These are phyloP conservation scores for Lithodes maja DNA, from an alignment of 2,888 invertebrate genomes.

Conservation along the genomic window DNA sequence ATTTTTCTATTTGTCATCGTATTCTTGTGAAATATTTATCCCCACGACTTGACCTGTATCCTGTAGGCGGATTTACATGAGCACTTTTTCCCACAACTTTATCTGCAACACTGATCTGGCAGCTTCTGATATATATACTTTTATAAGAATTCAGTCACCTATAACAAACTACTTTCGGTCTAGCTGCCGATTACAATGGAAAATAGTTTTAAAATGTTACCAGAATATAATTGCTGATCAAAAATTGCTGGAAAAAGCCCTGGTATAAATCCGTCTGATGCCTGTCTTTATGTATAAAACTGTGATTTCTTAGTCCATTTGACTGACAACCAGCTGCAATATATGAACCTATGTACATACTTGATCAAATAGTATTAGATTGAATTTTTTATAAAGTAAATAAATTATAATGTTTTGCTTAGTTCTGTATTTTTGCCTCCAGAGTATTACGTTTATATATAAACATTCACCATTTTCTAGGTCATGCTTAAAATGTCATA, in stretches of 20 bases:
- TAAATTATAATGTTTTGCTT: conserved; percentile 41
- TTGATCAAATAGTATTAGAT: conserved; percentile 45
- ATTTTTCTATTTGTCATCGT: conserved; percentile 46
- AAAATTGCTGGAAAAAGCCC: no score
- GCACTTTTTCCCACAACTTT: no score
- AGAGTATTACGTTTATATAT: conserved; percentile 59
- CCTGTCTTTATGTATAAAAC: conserved; percentile 45
- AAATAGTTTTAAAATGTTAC: no score
- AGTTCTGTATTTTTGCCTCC: conserved; percentile 53
- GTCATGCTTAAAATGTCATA: conserved; percentile 54
- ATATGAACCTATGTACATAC: conserved; percentile 61
- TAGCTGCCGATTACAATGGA: no score
- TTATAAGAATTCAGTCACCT: no score
- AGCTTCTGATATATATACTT: no score
- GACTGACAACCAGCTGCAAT: conserved; percentile 64
- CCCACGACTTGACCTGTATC: neutral
- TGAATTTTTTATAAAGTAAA: conserved; percentile 42
- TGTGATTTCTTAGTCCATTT: conserved; percentile 59
- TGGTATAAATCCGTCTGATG: neutral
- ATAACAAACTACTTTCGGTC: no score
- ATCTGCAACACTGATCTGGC: no score
- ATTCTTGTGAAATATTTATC: conserved; percentile 33
- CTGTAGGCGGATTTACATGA: no score
- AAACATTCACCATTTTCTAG: conserved; percentile 49
- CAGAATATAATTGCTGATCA: no score